Evolutionary conservation across 2,888 invertebrate genomes (phyloP), one percentile per base, ranked within the genome.

Genomic region (Drosophila siamana): DNA sequence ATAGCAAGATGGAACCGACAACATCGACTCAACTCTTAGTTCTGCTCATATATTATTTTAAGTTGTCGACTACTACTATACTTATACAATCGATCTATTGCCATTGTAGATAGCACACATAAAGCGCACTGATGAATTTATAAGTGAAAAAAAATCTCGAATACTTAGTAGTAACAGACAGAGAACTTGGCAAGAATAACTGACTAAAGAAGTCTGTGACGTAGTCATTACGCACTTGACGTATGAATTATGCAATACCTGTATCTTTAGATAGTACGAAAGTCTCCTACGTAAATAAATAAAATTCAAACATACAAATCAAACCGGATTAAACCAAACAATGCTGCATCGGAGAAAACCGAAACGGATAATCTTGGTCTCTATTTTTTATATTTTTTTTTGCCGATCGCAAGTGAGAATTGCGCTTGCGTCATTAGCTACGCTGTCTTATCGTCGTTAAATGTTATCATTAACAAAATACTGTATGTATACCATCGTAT

Each of bases 341-440:
- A 0, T 43, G 44, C 60, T 24, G 41, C 52, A 61, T 44, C 13
- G 9, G 46, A 40, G 46, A 40, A 36, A 51, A 33, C 30, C n/a
- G n/a, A 66, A 61, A 62, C 13, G 62, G 54, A 64, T 71, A 61
- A 78, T 67, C 61, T 55, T 26, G 56, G 36, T 59, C 41, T 59
- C 41, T 28, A n/a, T 41, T 33, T 33, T 33, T 33, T 33, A n/a
- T n/a, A 33, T 33, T 33, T 9, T 28, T 28, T n/a, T n/a, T 33
- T 33, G 11, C n/a, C n/a, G 13, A 26, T 19, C 52, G 41, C n/a
- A 28, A 22, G 41, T 16, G 19, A 26, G 30, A 19, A 33, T 47
- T 30, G 41, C 4, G 59, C n/a, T 73, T 78, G 75, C 78, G 78
- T 78, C 78, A 78, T 52, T 57, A 13, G 16, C 50, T 30, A 38